Evolutionary conservation across 2,797 vertebrate genomes (phyloP).

Genomic region (Buphagus erythrorhynchus): DNA sequence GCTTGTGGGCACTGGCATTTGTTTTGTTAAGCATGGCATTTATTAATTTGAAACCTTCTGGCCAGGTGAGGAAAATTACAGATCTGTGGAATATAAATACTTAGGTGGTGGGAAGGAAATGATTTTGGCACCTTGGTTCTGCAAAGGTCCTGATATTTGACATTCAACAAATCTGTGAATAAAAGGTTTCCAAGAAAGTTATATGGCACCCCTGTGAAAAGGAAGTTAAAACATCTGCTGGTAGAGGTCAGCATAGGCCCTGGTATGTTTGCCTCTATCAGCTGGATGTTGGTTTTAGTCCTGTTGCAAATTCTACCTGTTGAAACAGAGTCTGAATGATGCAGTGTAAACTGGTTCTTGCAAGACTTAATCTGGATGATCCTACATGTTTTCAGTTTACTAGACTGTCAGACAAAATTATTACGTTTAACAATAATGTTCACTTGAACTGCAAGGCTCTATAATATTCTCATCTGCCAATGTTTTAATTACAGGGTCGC

Average conservation of each 20-base stretch:
- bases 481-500: constrained; percentile 75
- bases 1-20: not conserved
- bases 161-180: not conserved
- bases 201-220: not conserved
- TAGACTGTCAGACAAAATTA: constrained; percentile 49
- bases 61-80: not conserved
- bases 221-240: not conserved
- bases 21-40: not conserved
- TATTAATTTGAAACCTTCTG: not conserved
- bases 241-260: not conserved
- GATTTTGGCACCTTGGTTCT: not conserved
- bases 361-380: not conserved
- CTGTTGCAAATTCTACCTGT: not conserved
- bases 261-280: not conserved
- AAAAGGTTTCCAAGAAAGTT: not conserved
- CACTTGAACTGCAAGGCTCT: constrained; percentile 60
- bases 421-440: constrained; percentile 58
- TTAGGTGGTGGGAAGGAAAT: not conserved
- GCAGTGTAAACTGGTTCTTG: not conserved
- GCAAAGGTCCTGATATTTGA: not conserved
- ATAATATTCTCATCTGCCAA: constrained; percentile 75
- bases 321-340: not conserved
- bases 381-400: constrained; percentile 4
- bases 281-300: not conserved
- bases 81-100: not conserved